Evolutionary conservation across 2,797 vertebrate species (phyloP).

Genomic region (Dendrocincla tyrannina): DNA sequence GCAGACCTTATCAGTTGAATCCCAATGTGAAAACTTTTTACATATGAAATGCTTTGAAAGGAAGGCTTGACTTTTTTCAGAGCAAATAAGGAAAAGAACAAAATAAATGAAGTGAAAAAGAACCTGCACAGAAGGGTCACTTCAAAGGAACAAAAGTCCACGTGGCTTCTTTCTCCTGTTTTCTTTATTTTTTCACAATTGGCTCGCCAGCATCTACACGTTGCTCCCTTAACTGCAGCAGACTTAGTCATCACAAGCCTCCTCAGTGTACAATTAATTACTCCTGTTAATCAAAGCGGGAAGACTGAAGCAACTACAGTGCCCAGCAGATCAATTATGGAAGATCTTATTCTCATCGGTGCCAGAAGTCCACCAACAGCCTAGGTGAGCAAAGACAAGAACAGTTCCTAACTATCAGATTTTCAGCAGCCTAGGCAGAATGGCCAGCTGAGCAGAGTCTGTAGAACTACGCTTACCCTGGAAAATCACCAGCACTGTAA

Average conservation of each 20-base stretch:
- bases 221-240: not conserved
- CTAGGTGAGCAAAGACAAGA: not conserved
- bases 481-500: not conserved
- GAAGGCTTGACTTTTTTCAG: conserved; percentile 4
- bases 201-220: not conserved
- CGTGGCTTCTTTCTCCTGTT: not conserved
- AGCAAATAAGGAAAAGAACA: conserved; percentile 9
- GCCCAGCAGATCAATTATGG: not conserved
- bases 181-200: not conserved
- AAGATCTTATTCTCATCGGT: not conserved
- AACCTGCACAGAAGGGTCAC: not conserved
- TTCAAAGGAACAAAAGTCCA: conserved; percentile 17
- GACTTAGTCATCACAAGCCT: not conserved
- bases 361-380: not conserved
- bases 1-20: conserved; percentile 43
- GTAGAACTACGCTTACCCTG: not conserved
- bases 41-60: conserved; percentile 50
- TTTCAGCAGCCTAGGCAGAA: not conserved
- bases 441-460: not conserved
- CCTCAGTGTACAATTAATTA: conserved; percentile 22
- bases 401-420: not conserved
- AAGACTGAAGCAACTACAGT: not conserved
- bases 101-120: conserved; percentile 21
- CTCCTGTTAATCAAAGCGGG: conserved; percentile 15
- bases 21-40: conserved; percentile 47